phyloP scores from a whole-genome alignment of 2,113 vertebrate genomes.

The Nematolebias whitei region DNA sequence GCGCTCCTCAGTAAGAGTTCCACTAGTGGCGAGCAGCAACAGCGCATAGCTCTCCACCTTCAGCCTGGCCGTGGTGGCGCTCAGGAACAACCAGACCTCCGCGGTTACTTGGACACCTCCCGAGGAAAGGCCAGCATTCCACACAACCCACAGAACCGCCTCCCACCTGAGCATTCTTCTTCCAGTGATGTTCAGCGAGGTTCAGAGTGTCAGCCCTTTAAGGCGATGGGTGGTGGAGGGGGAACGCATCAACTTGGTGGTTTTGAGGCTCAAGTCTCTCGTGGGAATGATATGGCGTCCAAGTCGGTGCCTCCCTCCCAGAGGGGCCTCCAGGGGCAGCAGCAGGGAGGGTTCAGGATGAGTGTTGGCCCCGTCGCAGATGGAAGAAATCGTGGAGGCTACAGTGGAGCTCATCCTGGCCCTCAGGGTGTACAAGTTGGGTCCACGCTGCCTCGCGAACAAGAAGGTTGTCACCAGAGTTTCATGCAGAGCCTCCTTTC shows the following conservation, averaged over 20 bases:
- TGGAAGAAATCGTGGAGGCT: slow-evolving; percentile 87
- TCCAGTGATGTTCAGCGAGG: slow-evolving; percentile 86
- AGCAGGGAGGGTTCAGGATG: slow-evolving; percentile 88
- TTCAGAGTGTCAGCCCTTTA: slow-evolving; percentile 92
- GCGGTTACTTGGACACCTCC: slow-evolving; percentile 89
- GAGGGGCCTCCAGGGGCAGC: slow-evolving; percentile 84
- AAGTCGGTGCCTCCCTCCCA: slow-evolving; percentile 82
- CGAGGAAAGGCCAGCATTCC: slow-evolving; percentile 86
- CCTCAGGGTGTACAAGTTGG: slow-evolving; percentile 87
- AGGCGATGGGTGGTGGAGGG: slow-evolving; percentile 76
- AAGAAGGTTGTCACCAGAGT: slow-evolving; percentile 92
- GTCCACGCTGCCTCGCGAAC: slow-evolving; percentile 83
- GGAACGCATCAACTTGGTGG: slow-evolving; percentile 78
- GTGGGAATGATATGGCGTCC: slow-evolving; percentile 87
- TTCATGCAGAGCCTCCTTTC: slow-evolving; percentile 96
- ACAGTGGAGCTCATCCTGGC: slow-evolving; percentile 77
- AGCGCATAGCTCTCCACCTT: slow-evolving; percentile 88
- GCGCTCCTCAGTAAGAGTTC: slow-evolving; percentile 93
- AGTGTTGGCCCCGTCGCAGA: slow-evolving; percentile 83
- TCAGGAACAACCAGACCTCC: slow-evolving; percentile 92
- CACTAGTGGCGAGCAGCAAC: slow-evolving; percentile 84
- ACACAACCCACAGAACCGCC: slow-evolving; percentile 88
- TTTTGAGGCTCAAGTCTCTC: slow-evolving; percentile 91
- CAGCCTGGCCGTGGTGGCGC: slow-evolving; percentile 82
- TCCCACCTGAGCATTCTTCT: slow-evolving; percentile 84